Base-by-base conservation (phyloP, 2,113 vertebrate species). In the Halcyon malimbica region DNA sequence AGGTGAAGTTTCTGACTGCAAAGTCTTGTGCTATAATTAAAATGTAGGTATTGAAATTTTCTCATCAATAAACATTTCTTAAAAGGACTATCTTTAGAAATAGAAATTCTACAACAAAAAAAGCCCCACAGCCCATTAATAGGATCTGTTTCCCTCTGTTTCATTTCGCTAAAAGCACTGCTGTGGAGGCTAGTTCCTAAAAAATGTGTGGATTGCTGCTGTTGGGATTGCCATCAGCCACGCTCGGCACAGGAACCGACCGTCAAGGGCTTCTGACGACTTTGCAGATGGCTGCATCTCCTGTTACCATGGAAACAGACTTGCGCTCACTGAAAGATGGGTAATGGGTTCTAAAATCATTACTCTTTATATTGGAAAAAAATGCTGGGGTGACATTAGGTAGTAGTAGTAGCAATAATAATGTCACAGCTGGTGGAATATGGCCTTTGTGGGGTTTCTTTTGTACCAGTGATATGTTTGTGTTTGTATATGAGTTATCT, bases 291-390 rank as follows among this genome's bases (percentile, higher is more conserved):
- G 41, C 57, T 86, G 75, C 88, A 74, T 84, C 78, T 76, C 51
- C 31, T 2, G 69, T 95, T 95, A 85, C 85, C 76, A 93, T 79
- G 88, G 93, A 95, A 91, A 96, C 35, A 62, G 73, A 60, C 68
- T 54, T 59, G n/a, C 51, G 33, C 64, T 82, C 70, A 23, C 33
- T 21, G 50, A 76, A 67, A 90, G 42, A 56, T 28, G 13, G n/a
- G 31, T 83, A 92, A 81, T 78, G 85, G 42, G 29, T 71, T 92
- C 59, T 87, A 69, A 88, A 93, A 65, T 68, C 25, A 65, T 75
- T 29, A 26, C 19, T 83, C 13, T 14, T 81, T 56, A 39, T 33
- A 46, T 0, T 44, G 50, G 24, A 35, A 92, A 88, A 68, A 93
- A 91, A 39, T 54, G 23, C 50, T 91, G 57, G 16, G 31, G 18